Percentiles rank a stretch among this genome's conserved stretches.
phyloP scores from a whole-genome alignment of 2,797 vertebrate genomes.

The Vireo griseus region DNA sequence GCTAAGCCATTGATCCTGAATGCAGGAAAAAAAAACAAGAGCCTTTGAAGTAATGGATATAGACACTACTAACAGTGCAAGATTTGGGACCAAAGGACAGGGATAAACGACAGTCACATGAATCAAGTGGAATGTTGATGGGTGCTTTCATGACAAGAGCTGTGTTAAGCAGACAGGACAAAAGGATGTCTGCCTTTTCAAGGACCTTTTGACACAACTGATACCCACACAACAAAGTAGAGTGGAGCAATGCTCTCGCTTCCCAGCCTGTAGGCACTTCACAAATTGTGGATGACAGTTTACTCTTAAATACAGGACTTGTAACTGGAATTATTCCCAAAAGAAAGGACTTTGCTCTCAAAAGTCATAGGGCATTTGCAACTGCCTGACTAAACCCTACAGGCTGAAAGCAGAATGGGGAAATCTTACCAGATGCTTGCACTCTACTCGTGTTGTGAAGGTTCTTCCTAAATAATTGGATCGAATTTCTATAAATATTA shows the following conservation, averaged over 20 bases:
- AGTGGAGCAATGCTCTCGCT: fast-evolving
- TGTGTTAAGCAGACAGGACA: slow-evolving; percentile 7
- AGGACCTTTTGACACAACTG: neutral
- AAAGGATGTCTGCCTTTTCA: slow-evolving; percentile 28
- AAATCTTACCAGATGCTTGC: neutral
- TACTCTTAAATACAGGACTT: neutral
- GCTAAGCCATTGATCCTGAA: neutral
- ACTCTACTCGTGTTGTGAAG: neutral
- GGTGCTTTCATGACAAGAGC: neutral
- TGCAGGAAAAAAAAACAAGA: neutral
- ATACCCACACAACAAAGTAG: neutral
- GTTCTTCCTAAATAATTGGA: neutral
- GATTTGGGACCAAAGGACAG: slow-evolving; percentile 24
- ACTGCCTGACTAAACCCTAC: neutral
- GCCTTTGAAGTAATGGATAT: slow-evolving; percentile 7
- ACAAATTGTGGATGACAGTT: fast-evolving
- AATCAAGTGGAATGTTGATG: slow-evolving; percentile 37
- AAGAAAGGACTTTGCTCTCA: neutral
- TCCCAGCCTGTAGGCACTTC: neutral
- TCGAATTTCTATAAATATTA: neutral
- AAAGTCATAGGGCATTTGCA: neutral
- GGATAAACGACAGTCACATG: neutral
- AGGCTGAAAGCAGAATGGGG: neutral
- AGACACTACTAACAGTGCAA: slow-evolving; percentile 34
- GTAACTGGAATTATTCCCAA: neutral